Evolutionary conservation across 2,113 vertebrate species (phyloP), one percentile per base, ranked within the genome.

Genomic region (Spheniscus mendiculus): DNA sequence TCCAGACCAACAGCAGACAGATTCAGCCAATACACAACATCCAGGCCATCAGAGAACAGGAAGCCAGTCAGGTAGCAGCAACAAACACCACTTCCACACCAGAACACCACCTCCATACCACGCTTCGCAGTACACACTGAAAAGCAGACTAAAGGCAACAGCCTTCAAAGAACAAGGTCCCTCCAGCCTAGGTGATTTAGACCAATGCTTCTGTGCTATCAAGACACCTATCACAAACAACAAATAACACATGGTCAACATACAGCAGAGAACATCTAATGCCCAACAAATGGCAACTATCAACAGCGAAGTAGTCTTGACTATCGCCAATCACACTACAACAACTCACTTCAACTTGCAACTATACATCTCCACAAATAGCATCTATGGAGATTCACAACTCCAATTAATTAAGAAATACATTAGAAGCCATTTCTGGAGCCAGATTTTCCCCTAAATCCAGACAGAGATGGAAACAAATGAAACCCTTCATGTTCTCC

Each of bases 11-110:
- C 3, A 77, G 63, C 27, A 79, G 27, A 45, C n/a, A 52, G 55
- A 58, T 42, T 34, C 67, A 80, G 72, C 10, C 44, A 47, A 29
- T 7, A 40, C n/a, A 56, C 0, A 0, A 45, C 10, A 79, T 3
- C 16, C 49, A 70, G 14, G 49, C 26, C 44, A 49, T 2, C 10
- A 9, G 42, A 40, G 0, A 1, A 36, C 12, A 23, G 47, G 18
- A 42, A 82, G 45, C 34, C 36, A 62, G 38, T 17, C 50, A 38
- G 45, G 34, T 2, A 61, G 62, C 62, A 69, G 45, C 44, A 56
- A 45, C 42, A 58, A 45, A 22, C 18, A 15, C 38, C 47, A 11
- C 16, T 12, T 25, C 52, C 16, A 32, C 18, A 20, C 34, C 27
- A 27, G 27, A 32, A 22, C 25, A 17, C 36, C 44, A 10, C 15